Evolutionary conservation across 2,113 vertebrate species (phyloP).

Genomic region (Pterocles orientalis): DNA sequence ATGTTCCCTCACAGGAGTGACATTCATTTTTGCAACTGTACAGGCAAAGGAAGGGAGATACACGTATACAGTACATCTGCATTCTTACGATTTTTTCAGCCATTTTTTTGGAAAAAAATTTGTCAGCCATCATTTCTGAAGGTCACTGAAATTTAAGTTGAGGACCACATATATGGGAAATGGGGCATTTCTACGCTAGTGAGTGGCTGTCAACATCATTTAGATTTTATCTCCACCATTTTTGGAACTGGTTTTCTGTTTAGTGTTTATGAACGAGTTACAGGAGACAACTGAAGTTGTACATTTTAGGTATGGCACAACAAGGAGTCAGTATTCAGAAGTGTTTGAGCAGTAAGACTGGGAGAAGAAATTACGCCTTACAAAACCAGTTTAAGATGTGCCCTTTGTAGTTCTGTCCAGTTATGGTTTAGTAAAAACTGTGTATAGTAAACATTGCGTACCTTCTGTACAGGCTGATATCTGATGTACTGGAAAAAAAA

Average conservation of each 20-base stretch:
- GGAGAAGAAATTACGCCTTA: constrained; percentile 8
- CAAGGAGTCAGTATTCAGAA: constrained; percentile 65
- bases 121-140: not conserved
- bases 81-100: constrained; percentile 4
- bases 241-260: constrained; percentile 65
- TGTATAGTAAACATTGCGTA: constrained; percentile 68
- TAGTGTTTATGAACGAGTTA: constrained; percentile 58
- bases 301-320: constrained; percentile 46
- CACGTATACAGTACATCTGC: not conserved
- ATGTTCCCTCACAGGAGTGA: not conserved
- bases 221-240: constrained; percentile 45
- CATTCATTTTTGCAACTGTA: not conserved
- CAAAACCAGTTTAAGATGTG: constrained; percentile 52
- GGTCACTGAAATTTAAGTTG: constrained; percentile 39
- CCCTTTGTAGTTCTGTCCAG: constrained; percentile 53
- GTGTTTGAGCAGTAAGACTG: not conserved
- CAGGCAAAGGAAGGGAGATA: not conserved
- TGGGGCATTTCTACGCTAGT: constrained; percentile 19
- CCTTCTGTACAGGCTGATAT: constrained; percentile 43
- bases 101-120: not conserved
- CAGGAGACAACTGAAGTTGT: constrained; percentile 44
- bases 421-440: constrained; percentile 5
- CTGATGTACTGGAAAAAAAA: constrained; percentile 27
- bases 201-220: constrained; percentile 31
- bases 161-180: not conserved